phyloP scores from a whole-genome alignment of 2,113 vertebrate species.

The Syngnathus floridae region DNA sequence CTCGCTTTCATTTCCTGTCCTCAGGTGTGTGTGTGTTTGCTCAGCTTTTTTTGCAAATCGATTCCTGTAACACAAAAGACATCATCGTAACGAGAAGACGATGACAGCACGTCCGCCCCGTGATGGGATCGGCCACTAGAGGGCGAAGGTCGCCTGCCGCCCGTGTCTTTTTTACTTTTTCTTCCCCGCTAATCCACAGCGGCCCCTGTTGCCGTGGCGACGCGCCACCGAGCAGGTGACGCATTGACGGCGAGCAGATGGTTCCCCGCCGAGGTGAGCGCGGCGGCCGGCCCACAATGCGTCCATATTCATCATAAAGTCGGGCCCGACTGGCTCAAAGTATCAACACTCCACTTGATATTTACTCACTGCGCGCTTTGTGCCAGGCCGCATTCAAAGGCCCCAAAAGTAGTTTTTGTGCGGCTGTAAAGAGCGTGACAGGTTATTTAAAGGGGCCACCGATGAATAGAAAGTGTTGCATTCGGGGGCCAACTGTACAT shows the following conservation, averaged over 20 bases:
- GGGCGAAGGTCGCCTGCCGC: constrained; percentile 52
- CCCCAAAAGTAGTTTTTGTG: constrained; percentile 1
- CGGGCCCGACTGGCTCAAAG: constrained; percentile 62
- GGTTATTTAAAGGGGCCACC: constrained; percentile 13
- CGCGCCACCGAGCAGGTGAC: constrained; percentile 96
- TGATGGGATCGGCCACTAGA: constrained; percentile 53
- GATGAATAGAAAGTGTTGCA: constrained; percentile 19
- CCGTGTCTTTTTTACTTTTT: background rate
- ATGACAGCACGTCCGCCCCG: constrained; percentile 23
- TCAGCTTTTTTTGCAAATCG: constrained; percentile 31
- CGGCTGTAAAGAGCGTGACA: constrained; percentile 16
- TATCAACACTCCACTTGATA: constrained; percentile 14
- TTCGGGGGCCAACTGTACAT: constrained; percentile 50
- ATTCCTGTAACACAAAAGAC: background rate
- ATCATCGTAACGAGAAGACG: constrained; percentile 43
- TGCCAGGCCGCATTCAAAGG: background rate
- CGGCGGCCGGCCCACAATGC: constrained; percentile 73
- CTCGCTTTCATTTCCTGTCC: constrained; percentile 27
- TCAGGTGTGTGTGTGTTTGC: constrained; percentile 59
- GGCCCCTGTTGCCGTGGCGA: constrained; percentile 79
- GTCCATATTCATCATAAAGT: constrained; percentile 85
- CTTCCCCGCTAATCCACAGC: constrained; percentile 61
- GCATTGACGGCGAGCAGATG: constrained; percentile 99
- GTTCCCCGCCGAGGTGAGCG: constrained; percentile 93
- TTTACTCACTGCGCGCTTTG: constrained; percentile 17